Percentiles rank a stretch among this genome's conserved stretches.
Conservation (phyloP, 64 coral and sea anemone species). For the Pachyseris speciosa region DNA sequence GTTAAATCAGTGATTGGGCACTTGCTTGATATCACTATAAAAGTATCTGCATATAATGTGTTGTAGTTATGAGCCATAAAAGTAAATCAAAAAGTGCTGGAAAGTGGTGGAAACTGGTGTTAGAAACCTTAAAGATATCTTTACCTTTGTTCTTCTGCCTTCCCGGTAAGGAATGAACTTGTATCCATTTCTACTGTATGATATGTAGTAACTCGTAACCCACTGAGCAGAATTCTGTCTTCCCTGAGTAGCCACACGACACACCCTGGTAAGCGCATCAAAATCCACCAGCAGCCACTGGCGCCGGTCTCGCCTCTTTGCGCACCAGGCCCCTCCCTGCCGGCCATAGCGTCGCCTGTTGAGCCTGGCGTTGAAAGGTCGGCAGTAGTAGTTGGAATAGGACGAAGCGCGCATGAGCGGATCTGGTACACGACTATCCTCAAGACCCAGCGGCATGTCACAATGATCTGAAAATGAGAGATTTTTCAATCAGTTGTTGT, state of each 20-base stretch:
- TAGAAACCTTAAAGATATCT: neutral
- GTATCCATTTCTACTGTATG: slow-evolving; percentile 79
- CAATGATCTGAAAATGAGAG: slow-evolving; percentile 41
- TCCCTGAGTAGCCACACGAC: slow-evolving; percentile 77
- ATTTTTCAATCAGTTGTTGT: neutral
- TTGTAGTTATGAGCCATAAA: no score
- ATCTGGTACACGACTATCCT: slow-evolving; percentile 57
- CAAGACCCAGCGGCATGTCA: slow-evolving; percentile 66
- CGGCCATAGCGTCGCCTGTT: slow-evolving; percentile 27
- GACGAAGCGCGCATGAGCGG: slow-evolving; percentile 41
- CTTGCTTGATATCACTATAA: no score
- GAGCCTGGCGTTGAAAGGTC: slow-evolving; percentile 43
- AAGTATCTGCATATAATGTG: no score
- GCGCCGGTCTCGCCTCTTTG: slow-evolving; percentile 33
- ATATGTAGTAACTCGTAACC: slow-evolving; percentile 84
- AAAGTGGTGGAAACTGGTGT: no score
- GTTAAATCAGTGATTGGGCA: no score
- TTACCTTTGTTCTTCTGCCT: slow-evolving; percentile 45
- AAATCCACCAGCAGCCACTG: slow-evolving; percentile 91
- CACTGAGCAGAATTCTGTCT: slow-evolving; percentile 81
- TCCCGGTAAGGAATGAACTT: slow-evolving; percentile 66
- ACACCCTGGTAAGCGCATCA: slow-evolving; percentile 70
- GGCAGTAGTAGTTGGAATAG: slow-evolving; percentile 21
- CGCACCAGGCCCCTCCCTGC: slow-evolving; percentile 61
- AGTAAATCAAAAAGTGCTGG: neutral